Conservation (phyloP, 2,888 invertebrate species). For the Cephus runcator region DNA sequence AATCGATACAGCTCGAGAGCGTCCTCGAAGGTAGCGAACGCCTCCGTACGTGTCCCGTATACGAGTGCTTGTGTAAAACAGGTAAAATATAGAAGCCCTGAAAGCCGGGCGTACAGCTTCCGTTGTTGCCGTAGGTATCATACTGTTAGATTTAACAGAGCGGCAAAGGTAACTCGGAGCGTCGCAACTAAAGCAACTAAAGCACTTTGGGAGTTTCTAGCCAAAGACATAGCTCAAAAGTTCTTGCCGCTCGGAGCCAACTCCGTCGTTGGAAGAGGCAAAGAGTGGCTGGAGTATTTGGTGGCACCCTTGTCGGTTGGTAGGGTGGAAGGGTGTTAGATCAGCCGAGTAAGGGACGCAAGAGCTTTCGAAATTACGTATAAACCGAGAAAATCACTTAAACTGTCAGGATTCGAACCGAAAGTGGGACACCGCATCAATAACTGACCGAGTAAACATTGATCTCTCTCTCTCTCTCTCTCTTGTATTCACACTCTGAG, state of each 20-base stretch:
- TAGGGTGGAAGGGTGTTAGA: neutral
- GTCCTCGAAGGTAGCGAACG: neutral
- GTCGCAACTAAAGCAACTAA: constrained; percentile 4
- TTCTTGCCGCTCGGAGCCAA: constrained; percentile 2
- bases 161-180: neutral
- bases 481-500: neutral
- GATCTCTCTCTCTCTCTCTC: neutral
- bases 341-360: neutral
- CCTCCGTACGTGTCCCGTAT: neutral
- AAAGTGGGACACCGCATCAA: constrained; percentile 8
- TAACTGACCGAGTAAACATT: constrained; percentile 3
- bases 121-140: neutral
- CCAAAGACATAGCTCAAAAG: constrained; percentile 10
- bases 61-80: neutral
- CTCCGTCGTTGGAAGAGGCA: neutral
- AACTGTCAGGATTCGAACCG: constrained; percentile 7
- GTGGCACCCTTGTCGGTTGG: neutral
- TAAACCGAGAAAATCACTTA: constrained; percentile 12
- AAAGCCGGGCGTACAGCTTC: neutral
- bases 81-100: neutral
- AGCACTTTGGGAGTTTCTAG: constrained; percentile 4
- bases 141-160: neutral
- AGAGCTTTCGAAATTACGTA: constrained; percentile 1
- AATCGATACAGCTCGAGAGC: neutral
- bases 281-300: constrained; percentile 2